Percentiles rank a stretch among this genome's conserved stretches.
These are phyloP conservation scores for Epinotia nisella DNA, from an alignment of 2,888 invertebrate genomes.

Conservation along the genomic window DNA sequence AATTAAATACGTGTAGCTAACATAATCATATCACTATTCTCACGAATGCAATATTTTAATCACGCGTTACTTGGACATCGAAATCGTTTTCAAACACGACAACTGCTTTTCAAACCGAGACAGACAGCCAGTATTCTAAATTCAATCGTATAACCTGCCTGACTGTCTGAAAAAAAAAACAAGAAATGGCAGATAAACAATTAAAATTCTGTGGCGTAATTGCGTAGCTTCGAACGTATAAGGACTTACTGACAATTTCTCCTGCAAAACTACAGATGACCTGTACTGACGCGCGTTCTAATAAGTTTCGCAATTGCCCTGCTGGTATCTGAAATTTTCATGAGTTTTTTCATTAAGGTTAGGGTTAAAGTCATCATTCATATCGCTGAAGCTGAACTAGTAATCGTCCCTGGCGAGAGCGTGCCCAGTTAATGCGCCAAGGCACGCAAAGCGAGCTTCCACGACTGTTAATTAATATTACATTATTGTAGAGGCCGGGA, in stretches of 20 bases:
- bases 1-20: not conserved
- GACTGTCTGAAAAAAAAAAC: not conserved
- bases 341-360: slow-evolving; percentile 17
- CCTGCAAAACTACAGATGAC: too few species aligned
- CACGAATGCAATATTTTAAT: not conserved
- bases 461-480: slow-evolving; percentile 20
- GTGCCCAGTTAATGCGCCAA: slow-evolving; percentile 15
- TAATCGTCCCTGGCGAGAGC: slow-evolving; percentile 10
- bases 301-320: too few species aligned
- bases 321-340: too few species aligned
- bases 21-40: not conserved
- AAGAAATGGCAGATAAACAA: too few species aligned
- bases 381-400: slow-evolving; percentile 9
- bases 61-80: not conserved
- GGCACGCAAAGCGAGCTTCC: slow-evolving; percentile 33
- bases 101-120: too few species aligned
- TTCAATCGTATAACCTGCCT: not conserved
- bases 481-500: too few species aligned
- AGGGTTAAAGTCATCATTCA: slow-evolving; percentile 8
- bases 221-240: too few species aligned
- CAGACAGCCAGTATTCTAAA: not conserved
- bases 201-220: too few species aligned
- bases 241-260: too few species aligned
- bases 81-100: not conserved
- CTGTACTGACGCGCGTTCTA: too few species aligned